Percentiles rank a stretch among this genome's conserved stretches.
These are phyloP conservation scores for Microctonus aethiopoides DNA, from an alignment of 2,888 invertebrate species.

Conservation along the genomic window DNA sequence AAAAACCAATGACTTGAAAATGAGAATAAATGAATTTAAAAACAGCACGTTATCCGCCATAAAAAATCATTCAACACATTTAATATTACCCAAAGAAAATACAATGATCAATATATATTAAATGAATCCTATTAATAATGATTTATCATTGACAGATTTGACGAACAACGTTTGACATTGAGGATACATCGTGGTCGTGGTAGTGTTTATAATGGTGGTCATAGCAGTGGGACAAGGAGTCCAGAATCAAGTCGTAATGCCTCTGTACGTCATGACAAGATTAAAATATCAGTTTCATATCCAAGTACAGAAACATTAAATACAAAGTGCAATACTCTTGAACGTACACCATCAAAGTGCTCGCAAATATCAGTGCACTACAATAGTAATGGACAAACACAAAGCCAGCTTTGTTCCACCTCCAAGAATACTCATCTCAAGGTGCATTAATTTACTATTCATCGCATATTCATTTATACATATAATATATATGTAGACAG, in stretches of 20 bases:
- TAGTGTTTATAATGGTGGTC: constrained; percentile 68
- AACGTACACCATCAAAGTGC: constrained; percentile 60
- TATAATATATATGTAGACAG: not conserved
- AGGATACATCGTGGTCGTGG: constrained; percentile 90
- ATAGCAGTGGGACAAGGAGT: constrained; percentile 59
- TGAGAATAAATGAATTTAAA: no score
- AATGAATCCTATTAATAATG: no score
- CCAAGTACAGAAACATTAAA: constrained; percentile 77
- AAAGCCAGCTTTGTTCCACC: constrained; percentile 60
- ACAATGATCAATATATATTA: not conserved
- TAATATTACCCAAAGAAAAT: not conserved
- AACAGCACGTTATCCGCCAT: no score
- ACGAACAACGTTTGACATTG: constrained; percentile 89
- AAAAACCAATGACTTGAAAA: no score
- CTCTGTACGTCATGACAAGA: constrained; percentile 77
- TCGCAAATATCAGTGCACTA: constrained; percentile 63
- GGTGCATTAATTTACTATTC: constrained; percentile 44
- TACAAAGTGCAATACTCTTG: constrained; percentile 63
- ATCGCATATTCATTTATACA: not conserved
- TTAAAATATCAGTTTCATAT: constrained; percentile 88
- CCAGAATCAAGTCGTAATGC: constrained; percentile 56
- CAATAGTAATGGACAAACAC: constrained; percentile 61
- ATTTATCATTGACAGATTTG: constrained; percentile 74
- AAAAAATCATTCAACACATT: no score
- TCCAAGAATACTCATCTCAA: constrained; percentile 60